phyloP scores from a whole-genome alignment of 2,888 invertebrate species.

The Microctonus aethiopoides region DNA sequence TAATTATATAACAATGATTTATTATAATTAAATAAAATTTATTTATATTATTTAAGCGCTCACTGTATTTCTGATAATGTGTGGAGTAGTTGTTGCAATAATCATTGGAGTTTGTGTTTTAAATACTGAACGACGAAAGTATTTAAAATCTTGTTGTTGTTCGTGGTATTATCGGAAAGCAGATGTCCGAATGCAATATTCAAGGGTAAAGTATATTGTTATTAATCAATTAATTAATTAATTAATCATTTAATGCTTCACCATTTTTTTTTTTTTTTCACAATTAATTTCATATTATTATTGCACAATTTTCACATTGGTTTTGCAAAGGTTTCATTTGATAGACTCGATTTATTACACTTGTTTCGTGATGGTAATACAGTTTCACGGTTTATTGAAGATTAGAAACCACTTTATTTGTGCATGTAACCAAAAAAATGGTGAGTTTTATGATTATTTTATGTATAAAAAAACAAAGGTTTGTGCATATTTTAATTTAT shows the following conservation, averaged over 20 bases:
- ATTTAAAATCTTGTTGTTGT: slow-evolving; percentile 45
- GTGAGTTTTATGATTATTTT: background rate
- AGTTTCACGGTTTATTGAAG: background rate
- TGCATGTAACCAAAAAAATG: background rate
- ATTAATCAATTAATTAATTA: background rate
- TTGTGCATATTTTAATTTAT: background rate
- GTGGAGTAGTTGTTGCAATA: too few relatives aligned
- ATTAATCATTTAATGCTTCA: background rate
- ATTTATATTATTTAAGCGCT: too few relatives aligned
- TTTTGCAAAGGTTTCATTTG: background rate
- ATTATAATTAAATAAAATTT: too few relatives aligned
- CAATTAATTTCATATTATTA: background rate
- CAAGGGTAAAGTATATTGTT: slow-evolving; percentile 48
- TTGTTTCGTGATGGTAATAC: too few relatives aligned
- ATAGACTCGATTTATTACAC: background rate
- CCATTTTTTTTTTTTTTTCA: background rate
- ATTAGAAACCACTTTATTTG: background rate
- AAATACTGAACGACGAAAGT: slow-evolving; percentile 46
- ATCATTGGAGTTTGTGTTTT: too few relatives aligned
- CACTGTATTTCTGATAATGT: too few relatives aligned
- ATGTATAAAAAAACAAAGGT: background rate
- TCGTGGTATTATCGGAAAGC: slow-evolving; percentile 43
- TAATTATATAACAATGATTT: too few relatives aligned
- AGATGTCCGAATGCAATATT: slow-evolving; percentile 54
- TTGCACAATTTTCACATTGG: background rate